A percentile compares a stretch with the other conserved stretches of the same genome.
These are phyloP conservation scores for Episyrphus balteatus DNA, from an alignment of 1,140 invertebrate species.

Conservation along the genomic window DNA sequence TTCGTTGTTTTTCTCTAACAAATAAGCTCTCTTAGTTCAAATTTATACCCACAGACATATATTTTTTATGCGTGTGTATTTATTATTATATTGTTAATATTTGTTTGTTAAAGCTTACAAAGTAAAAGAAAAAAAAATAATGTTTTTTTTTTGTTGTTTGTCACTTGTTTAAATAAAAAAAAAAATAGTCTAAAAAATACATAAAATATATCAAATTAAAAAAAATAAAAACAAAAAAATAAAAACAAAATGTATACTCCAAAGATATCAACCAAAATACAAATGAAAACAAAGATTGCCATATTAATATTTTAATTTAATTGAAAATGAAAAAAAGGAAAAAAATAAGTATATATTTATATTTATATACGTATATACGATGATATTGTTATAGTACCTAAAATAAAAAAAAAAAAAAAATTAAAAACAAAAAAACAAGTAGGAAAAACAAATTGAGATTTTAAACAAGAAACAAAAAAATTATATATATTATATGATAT, in stretches of 20 bases:
- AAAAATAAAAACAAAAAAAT: constrained; percentile 6
- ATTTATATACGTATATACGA: constrained; percentile 23
- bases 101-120: no score
- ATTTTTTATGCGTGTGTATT: no score
- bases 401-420: constrained; percentile 7
- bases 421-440: background rate
- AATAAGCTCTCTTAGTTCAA: no score
- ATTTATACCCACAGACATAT: no score
- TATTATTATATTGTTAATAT: no score
- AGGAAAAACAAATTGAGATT: constrained; percentile 12
- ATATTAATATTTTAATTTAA: constrained; percentile 17
- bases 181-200: background rate
- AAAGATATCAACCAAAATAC: constrained; percentile 9
- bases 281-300: constrained; percentile 14
- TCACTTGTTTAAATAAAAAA: constrained; percentile 6
- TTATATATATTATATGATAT: background rate
- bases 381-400: constrained; percentile 9
- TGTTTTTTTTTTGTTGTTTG: background rate
- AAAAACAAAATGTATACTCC: background rate
- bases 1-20: no score
- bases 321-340: constrained; percentile 1
- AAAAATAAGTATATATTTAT: constrained; percentile 19
- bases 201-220: background rate
- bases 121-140: no score
- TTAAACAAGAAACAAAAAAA: constrained; percentile 32